Percentiles rank a stretch among this genome's conserved stretches.
Evolutionary conservation across 2,113 vertebrate genomes (phyloP).

Genomic region (Nesoenas mayeri): DNA sequence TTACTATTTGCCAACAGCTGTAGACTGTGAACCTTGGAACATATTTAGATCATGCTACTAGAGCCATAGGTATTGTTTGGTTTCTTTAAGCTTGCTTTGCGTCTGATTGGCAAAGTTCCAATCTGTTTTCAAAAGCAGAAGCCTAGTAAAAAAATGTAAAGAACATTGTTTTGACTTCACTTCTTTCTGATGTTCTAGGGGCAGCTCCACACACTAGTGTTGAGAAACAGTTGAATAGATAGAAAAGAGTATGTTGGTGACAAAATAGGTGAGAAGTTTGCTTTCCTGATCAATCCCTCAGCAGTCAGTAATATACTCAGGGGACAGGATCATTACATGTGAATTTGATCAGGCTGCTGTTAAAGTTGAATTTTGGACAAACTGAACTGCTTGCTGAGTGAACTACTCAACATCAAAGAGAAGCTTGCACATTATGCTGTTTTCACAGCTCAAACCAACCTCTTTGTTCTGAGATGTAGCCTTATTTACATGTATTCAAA

Average conservation of each 20-base stretch:
- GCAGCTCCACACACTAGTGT: not conserved
- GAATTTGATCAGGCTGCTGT: constrained; percentile 24
- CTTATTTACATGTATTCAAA: not conserved
- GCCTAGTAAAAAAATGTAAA: not conserved
- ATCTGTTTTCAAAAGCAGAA: constrained; percentile 23
- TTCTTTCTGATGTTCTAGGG: not conserved
- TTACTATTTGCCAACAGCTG: constrained; percentile 27
- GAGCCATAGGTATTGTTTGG: not conserved
- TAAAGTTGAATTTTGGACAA: constrained; percentile 32
- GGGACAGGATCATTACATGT: not conserved
- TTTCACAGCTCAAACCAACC: not conserved
- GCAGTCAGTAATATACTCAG: not conserved
- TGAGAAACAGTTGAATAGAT: not conserved
- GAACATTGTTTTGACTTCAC: not conserved
- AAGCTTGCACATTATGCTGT: not conserved
- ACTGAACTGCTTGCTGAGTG: constrained; percentile 10
- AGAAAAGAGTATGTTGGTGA: not conserved
- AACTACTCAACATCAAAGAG: not conserved
- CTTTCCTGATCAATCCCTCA: not conserved
- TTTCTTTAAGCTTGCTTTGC: not conserved
- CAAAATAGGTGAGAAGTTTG: not conserved
- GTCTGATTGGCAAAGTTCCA: constrained; percentile 35
- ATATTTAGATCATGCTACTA: not conserved
- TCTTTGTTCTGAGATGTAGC: not conserved
- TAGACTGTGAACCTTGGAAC: constrained; percentile 3